These are phyloP conservation scores for Abrostola triplasia DNA, from an alignment of 2,888 invertebrate genomes.

Conservation along the genomic window DNA sequence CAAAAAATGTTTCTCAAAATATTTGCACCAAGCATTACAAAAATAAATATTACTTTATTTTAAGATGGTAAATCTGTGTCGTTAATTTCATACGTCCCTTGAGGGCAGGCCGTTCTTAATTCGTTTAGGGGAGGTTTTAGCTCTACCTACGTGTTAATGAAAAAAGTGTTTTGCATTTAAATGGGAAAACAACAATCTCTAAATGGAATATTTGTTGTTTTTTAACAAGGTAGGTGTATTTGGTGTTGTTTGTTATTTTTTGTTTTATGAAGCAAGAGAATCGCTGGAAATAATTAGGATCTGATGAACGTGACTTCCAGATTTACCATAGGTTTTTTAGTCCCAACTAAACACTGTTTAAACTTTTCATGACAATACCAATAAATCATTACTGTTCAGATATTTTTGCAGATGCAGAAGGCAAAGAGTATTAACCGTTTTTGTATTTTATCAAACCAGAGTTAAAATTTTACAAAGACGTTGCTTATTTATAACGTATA, in stretches of 20 bases:
- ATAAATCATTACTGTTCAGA: no score
- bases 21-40: slow-evolving; percentile 25
- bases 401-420: no score
- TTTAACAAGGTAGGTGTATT: slow-evolving; percentile 33
- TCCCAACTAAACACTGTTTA: no score
- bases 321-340: no score
- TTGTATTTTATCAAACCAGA: no score
- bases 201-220: slow-evolving; percentile 60
- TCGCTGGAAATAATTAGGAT: neutral
- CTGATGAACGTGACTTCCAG: no score
- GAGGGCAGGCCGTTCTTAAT: slow-evolving; percentile 71
- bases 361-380: no score
- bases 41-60: slow-evolving; percentile 56
- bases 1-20: slow-evolving; percentile 9
- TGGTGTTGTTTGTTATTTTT: slow-evolving; percentile 12
- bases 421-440: no score
- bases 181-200: slow-evolving; percentile 70
- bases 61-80: slow-evolving; percentile 66
- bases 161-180: slow-evolving; percentile 70
- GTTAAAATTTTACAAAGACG: no score
- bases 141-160: slow-evolving; percentile 71
- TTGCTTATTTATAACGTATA: no score
- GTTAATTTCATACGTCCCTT: slow-evolving; percentile 73
- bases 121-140: slow-evolving; percentile 69
- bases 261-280: neutral